A percentile compares a stretch with the other conserved stretches of the same genome.
phyloP scores from a whole-genome alignment of 2,797 vertebrate genomes.

The Chrosomus eos region DNA sequence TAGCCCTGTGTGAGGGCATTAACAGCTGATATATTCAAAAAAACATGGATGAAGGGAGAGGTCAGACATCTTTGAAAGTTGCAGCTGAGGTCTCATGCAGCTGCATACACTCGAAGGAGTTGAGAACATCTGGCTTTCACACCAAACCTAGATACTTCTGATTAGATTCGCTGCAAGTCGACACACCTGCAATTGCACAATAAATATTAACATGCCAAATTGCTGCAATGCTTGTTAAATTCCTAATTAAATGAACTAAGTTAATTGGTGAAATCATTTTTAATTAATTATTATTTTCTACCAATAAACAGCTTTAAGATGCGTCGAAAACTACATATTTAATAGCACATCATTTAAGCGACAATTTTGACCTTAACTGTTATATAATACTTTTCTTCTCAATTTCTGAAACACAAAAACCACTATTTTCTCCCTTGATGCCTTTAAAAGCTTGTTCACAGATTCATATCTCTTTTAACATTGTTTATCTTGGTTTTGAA shows the following conservation, averaged over 20 bases:
- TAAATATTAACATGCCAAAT: background rate
- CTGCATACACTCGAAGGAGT: background rate
- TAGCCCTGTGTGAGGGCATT: background rate
- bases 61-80: conserved; percentile 1
- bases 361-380: background rate
- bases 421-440: conserved; percentile 26
- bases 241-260: background rate
- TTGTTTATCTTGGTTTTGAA: conserved; percentile 58
- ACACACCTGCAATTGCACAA: background rate
- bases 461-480: conserved; percentile 49
- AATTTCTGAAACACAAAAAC: conserved; percentile 25
- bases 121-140: conserved; percentile 11
- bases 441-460: conserved; percentile 57
- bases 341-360: background rate
- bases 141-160: background rate
- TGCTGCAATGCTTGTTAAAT: background rate
- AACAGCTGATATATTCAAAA: background rate
- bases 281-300: background rate
- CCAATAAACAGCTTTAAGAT: background rate
- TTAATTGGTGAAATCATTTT: background rate
- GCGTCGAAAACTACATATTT: conserved; percentile 14
- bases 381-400: conserved; percentile 3
- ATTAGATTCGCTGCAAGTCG: background rate
- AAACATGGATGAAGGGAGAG: background rate
- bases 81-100: background rate